Percentiles rank a stretch among this genome's conserved stretches.
Conservation (phyloP, 2,888 invertebrate species). For the Ernsta delagoae region DNA sequence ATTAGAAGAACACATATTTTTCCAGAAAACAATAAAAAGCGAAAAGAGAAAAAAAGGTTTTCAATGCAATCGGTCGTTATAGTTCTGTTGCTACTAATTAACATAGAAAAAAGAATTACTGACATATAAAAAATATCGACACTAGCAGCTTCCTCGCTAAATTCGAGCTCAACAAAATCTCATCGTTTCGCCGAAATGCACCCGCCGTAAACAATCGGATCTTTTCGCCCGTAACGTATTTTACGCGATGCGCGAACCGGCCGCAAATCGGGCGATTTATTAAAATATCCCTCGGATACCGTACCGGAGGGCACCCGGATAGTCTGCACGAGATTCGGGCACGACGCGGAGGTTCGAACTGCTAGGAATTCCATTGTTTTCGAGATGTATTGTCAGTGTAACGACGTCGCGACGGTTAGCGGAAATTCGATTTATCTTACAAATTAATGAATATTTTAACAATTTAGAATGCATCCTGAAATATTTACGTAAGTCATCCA, state of each 20-base stretch:
- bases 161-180: not conserved
- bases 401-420: not conserved
- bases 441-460: not conserved
- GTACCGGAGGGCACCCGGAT: no score
- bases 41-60: no score
- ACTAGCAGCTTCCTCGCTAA: no score
- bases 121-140: no score
- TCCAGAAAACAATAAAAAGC: no score
- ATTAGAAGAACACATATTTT: no score
- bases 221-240: slow-evolving; percentile 35
- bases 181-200: slow-evolving; percentile 21
- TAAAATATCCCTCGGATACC: slow-evolving; percentile 33
- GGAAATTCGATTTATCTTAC: not conserved
- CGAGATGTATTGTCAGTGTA: not conserved
- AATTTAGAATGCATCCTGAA: no score
- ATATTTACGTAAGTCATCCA: no score
- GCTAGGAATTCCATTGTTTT: slow-evolving; percentile 29
- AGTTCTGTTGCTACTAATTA: no score
- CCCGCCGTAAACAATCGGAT: slow-evolving; percentile 34
- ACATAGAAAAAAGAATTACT: no score
- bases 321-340: no score
- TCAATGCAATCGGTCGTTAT: no score
- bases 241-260: slow-evolving; percentile 29
- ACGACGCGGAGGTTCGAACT: slow-evolving; percentile 5
- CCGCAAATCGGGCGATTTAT: slow-evolving; percentile 37